Base-by-base conservation (phyloP, 2,888 invertebrate genomes). In the Doris montereyensis region DNA sequence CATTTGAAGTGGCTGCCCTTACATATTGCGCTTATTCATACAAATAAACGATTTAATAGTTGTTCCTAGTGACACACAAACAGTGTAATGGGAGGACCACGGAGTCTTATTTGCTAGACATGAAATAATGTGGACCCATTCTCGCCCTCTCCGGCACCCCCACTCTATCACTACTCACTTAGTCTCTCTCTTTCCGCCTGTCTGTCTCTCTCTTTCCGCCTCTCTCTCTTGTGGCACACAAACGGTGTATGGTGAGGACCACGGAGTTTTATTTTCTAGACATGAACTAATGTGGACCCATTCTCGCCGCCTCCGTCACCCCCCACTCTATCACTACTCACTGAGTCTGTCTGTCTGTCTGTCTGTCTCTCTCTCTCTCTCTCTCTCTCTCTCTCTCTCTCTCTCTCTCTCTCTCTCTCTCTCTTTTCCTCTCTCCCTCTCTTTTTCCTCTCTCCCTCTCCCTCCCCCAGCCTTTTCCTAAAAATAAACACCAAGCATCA, bases 321-420 rank as follows among this genome's bases (percentile, higher is more conserved):
- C 52, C 24, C 26, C 24, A 2, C 26, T 30, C 41, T 10, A 13
- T 10, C 30, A n/a, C 10, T 2, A 26, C 72, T 21, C 24, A 52
- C 41, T 35, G 35, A 10, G 21, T 10, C 72, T 41, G 2, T 58
- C 60, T 58, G 17, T 74, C 28, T 58, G 28, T 74, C 57, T 58
- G 4, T 58, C 58, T 58, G 28, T 60, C 74, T 74, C 30, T 32
- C 28, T 70, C 2, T n/a, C 70, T 70, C 32, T 70, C 70, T 70
- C 2, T 70, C 70, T 70, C 3, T 70, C 30, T 35, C 58, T 74
- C 58, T 60, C 58, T 74, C 28, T 60, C 58, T 74, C 74, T 60
- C 58, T 60, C 58, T 60, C 58, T 30, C 60, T 17, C 32, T 28
- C 17, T 8, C 58, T 58, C 58, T 28, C 74, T n/a, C 74, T 26